Evolutionary conservation across 2,888 invertebrate species (phyloP).

Genomic region (Agriopis marginaria): DNA sequence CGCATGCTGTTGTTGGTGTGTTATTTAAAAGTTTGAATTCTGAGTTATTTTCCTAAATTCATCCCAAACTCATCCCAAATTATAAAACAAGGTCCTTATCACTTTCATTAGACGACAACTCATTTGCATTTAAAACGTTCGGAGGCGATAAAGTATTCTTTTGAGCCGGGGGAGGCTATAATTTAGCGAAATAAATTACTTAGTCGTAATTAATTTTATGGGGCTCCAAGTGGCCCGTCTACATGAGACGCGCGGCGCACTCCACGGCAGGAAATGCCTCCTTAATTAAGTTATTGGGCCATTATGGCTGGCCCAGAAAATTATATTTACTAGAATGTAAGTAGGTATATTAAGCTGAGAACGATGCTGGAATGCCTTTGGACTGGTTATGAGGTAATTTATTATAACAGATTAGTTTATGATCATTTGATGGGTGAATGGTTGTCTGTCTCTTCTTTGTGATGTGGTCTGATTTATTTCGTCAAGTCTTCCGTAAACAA

Average conservation of each 20-base stretch:
- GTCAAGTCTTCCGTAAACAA: not conserved
- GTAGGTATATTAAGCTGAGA: constrained; percentile 29
- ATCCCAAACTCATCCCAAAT: constrained; percentile 1
- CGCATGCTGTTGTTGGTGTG: no score
- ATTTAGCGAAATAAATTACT: constrained; percentile 54
- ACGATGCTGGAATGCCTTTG: constrained; percentile 24
- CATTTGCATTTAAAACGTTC: constrained; percentile 44
- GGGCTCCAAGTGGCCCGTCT: constrained; percentile 44
- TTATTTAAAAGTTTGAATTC: not conserved
- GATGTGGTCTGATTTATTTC: not conserved
- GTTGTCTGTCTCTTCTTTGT: not conserved
- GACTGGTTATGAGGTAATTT: constrained; percentile 27
- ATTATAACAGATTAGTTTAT: constrained; percentile 18
- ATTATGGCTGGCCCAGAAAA: constrained; percentile 57
- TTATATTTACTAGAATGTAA: constrained; percentile 44
- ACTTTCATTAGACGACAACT: constrained; percentile 37
- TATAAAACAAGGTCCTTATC: constrained; percentile 35
- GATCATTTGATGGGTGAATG: constrained; percentile 11
- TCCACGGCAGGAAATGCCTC: constrained; percentile 58
- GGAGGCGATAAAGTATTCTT: constrained; percentile 41
- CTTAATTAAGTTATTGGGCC: constrained; percentile 70
- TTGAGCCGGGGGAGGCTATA: constrained; percentile 40
- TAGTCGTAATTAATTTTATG: constrained; percentile 56
- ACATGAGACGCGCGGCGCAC: constrained; percentile 40
- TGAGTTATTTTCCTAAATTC: not conserved